Percentiles rank a stretch among this genome's conserved stretches.
phyloP scores from a whole-genome alignment of 2,113 vertebrate species.

The Platysternon megacephalum region DNA sequence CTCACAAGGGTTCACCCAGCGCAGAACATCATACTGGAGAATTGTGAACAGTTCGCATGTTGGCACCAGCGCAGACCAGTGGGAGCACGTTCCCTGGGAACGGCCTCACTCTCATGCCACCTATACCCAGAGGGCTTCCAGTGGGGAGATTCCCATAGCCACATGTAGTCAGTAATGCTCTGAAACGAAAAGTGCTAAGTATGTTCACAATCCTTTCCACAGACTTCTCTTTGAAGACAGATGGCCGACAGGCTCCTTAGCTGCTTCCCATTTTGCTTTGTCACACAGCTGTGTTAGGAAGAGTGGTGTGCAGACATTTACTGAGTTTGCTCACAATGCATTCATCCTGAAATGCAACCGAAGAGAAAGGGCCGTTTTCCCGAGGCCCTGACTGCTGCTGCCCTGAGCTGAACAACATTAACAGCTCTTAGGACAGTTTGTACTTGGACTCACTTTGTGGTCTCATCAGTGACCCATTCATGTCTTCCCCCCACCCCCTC shows the following conservation, averaged over 20 bases:
- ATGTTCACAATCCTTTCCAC: not conserved
- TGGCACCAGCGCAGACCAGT: not conserved
- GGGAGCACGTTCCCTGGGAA: not conserved
- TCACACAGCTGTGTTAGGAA: slow-evolving; percentile 14
- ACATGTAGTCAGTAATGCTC: not conserved
- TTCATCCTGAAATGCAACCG: slow-evolving; percentile 7
- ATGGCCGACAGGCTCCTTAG: slow-evolving; percentile 31
- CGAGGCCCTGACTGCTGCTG: slow-evolving; percentile 17
- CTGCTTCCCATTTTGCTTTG: slow-evolving; percentile 67
- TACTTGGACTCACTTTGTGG: not conserved
- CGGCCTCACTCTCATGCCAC: accelerated
- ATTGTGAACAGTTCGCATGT: too few species aligned
- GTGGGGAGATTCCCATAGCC: not conserved
- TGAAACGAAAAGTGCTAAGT: not conserved
- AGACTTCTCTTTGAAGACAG: not conserved
- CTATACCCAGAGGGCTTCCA: not conserved
- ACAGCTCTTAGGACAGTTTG: not conserved
- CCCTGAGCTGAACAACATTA: not conserved
- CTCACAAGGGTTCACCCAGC: not conserved
- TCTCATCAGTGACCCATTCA: not conserved
- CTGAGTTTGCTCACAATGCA: not conserved
- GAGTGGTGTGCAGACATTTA: not conserved
- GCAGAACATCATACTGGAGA: not conserved
- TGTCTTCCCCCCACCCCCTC: accelerated
- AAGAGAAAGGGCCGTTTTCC: not conserved